Base-by-base conservation (phyloP, 2,888 invertebrate genomes). In the Hypercompe scribonia region DNA sequence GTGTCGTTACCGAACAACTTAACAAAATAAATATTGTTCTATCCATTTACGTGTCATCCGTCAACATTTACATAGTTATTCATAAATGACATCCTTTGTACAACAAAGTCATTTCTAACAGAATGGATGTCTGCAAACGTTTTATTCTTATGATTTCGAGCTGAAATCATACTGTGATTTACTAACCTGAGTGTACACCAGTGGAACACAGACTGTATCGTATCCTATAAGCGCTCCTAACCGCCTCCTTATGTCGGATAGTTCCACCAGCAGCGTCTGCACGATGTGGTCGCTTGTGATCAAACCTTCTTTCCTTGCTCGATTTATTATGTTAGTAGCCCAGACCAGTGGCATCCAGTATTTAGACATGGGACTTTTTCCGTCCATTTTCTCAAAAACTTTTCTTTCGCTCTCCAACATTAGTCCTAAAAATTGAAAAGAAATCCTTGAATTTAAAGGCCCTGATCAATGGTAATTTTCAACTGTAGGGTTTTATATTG, bases 271-370 rank as follows among this genome's bases (percentile, higher is more conserved):
- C 78, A 99, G 96, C 3, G 99, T 99, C 93, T 99, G 98, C 18
- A 99, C 98, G 79, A 99, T 98, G 86, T 99, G 99, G 92, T 99
- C 99, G 84, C 98, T 98, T 68, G 97, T 96, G 82, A 98, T 98
- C 73, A 98, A 95, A 0, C 97, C 97, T 86, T 99, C 98, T 88
- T 98, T 98, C 76, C 98, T 95, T 8, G 98, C 98, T 74, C 98
- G 96, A 92, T 98, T 98, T 82, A 99, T 98, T 79, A 99, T 98
- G 90, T 98, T 98, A 10, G 98, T 98, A 64, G 98, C 98, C 99
- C 99, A 99, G 28, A 98, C 98, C 70, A 98, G 94, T 0, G 99
- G 99, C 98, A 99, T 98, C 98, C 98, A 99, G 90, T 98, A 99
- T 86, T 96, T 95, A 24, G 98, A 98, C 98, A 98, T 98, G 7